Evolutionary conservation across 2,797 vertebrate species (phyloP), one percentile per base, ranked within the genome.

Genomic region (Gadopsis marmoratus): DNA sequence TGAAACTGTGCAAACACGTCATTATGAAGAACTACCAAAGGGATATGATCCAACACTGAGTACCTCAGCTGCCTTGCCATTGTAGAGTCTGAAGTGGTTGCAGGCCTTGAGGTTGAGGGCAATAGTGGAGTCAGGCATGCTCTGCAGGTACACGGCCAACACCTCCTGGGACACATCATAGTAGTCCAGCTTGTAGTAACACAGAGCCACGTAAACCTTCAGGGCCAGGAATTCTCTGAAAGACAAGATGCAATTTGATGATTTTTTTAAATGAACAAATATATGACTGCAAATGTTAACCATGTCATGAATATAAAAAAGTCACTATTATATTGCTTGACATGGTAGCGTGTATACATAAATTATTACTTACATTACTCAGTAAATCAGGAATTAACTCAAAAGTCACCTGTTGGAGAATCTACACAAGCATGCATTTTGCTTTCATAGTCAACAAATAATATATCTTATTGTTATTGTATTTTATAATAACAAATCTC

Each of bases 141-240:
- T 97, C 88, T 99, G 97, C 81, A 99, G 96, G 92, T 99, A 99
- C 75, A 98, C 96, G 0, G 97, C 97, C 89, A 99, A 83, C 43
- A 99, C 97, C 88, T 99, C 97, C 89, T 99, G 97, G 55, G 98
- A 99, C 35, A 99, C 97, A 63, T 99, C 98, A 39, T 98, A 99
- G 92, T 99, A 99, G 91, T 99, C 97, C 93, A 99, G 88, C 78
- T 99, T 99, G 90, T 99, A 99, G 94, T 99, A 99, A 89, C 98
- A 99, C 48, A 99, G 92, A 74, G 98, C 98, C 83, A 99, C 98
- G 7, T 99, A 99, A 0, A 99, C 98, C 77, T 99, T 99, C 90
- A 99, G 94, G 61, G 98, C 98, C 86, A 99, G 94, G 88, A 97
- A 98, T 21, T 99, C 97, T 91, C 98, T 99, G 88, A 50, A 74